Percentiles rank a stretch among this genome's conserved stretches.
These are phyloP conservation scores for Drosophila lacteicornis DNA, from an alignment of 1,140 invertebrate species.

Conservation along the genomic window DNA sequence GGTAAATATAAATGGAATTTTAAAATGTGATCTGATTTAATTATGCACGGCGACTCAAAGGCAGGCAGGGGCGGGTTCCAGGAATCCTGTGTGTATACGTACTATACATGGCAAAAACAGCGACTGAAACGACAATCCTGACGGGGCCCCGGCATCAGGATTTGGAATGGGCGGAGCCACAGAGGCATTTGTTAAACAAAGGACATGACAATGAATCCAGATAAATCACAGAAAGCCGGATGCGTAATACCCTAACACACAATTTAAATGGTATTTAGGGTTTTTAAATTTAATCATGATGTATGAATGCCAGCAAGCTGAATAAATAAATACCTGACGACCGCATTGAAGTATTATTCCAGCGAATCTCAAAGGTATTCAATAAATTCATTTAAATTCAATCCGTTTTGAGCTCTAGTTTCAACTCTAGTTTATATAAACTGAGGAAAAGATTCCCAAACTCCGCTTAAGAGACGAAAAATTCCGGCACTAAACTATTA, in stretches of 20 bases:
- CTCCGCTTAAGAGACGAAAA: slow-evolving; percentile 2
- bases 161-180: slow-evolving; percentile 27
- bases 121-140: slow-evolving; percentile 32
- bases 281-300: slow-evolving; percentile 1
- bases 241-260: slow-evolving; percentile 3
- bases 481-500: slow-evolving; percentile 43
- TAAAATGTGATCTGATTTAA: slow-evolving; percentile 85
- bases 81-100: slow-evolving; percentile 49
- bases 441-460: background rate
- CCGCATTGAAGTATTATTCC: too few relatives aligned
- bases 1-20: slow-evolving; percentile 85
- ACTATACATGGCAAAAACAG: slow-evolving; percentile 32
- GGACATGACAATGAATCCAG: slow-evolving; percentile 17
- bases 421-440: background rate
- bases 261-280: background rate
- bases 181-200: slow-evolving; percentile 38
- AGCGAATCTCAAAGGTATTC: too few relatives aligned
- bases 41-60: slow-evolving; percentile 71
- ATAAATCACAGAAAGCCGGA: background rate
- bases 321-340: background rate
- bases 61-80: background rate
- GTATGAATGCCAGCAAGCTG: background rate
- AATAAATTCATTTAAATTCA: background rate
- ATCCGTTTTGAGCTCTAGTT: background rate
- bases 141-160: slow-evolving; percentile 3